Base-by-base conservation (phyloP, 2,797 vertebrate genomes). In the Cottoperca gobio region DNA sequence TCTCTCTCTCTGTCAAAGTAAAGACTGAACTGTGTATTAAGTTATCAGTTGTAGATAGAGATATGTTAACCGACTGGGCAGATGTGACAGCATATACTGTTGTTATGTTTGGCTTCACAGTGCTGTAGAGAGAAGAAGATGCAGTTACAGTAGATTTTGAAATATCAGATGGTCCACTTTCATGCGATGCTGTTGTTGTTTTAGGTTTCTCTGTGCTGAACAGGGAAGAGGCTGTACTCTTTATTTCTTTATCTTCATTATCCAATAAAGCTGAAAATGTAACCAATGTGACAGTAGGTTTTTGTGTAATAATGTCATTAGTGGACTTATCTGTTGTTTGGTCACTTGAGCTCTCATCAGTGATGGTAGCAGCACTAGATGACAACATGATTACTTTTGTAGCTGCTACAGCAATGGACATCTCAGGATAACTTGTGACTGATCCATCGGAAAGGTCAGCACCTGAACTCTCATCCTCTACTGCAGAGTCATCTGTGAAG, bases 381-480 rank as follows among this genome's bases (percentile, higher is more conserved):
- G 74, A 46, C 13, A 65, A 16, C 12, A 24, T 23, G 0, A 55
- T 26, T 62, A 33, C 21, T 46, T 78, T 76, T 77, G 60, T 62
- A 46, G 63, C 24, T 48, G 61, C 39, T 46, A 39, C 12, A 62
- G 74, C 71, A 3, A 48, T 83, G 31, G 78, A 63, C 39, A 64
- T 45, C 23, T 77, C 14, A 57, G 81, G 37, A 61, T 78, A 37
- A 43, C 24, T 75, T 79, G 74, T 78, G 16, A 69, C 59, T 60
- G 73, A 79, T 7, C 17, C n/a, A 0, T 54, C 42, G 13, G 12
- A 46, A 65, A 16, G 8, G 0, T 78, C 74, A 42, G 21, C 42
- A 52, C 79, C 82, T 59, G 83, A 85, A 37, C 8, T 23, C 1
- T 83, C 85, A 14, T 88, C 86, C 26, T 92, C 85, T 48, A 5